Base-by-base conservation (phyloP, 1,140 invertebrate species). In the Rhopalosiphum padi region DNA sequence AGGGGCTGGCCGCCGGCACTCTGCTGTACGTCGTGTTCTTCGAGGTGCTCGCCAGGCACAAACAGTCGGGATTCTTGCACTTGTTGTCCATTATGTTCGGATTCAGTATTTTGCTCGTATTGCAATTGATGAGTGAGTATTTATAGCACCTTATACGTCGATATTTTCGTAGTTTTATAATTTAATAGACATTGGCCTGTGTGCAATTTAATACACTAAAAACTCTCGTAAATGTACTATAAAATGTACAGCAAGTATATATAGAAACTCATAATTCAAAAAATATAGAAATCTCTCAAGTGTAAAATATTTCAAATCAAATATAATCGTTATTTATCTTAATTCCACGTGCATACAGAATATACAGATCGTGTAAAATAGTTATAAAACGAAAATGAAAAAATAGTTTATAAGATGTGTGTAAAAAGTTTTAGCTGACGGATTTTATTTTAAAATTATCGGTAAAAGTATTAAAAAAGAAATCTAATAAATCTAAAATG, bases 11-110 rank as follows among this genome's bases (percentile, higher is more conserved):
- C 0, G 97, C 97, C 83, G 98, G 98, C 37, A 98, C 98, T 0
- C 96, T 99, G 23, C 96, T 98, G 0, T 98, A 98, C 95, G 98
- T 99, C 60, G 97, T 98, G 4, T 98, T 98, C 96, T 98, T 98
- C 95, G 98, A 98, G 95, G 97, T 99, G 48, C 96, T 98, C 89
- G 97, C 97, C 68, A 96, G 97, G 93, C 97, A 98, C 94, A 96
- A 97, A 82, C 96, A 96, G 93, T 96, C 96, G 85, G 97, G 97
- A 8, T 95, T 98, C 41, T 94, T 97, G 5, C 97, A 98, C 94
- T 96, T 97, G 93, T 93, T 97, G 7, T 96, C 97, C 6, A 97
- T 98, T 48, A 95, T 98, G 51, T 94, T 97, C 55, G 98, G 97
- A 93, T 98, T 98, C 95, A 95, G 96, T 94, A 95, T 97, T 90